Evolutionary conservation across 2,888 invertebrate genomes (phyloP).

Genomic region (Hirtodrosophila cameraria): DNA sequence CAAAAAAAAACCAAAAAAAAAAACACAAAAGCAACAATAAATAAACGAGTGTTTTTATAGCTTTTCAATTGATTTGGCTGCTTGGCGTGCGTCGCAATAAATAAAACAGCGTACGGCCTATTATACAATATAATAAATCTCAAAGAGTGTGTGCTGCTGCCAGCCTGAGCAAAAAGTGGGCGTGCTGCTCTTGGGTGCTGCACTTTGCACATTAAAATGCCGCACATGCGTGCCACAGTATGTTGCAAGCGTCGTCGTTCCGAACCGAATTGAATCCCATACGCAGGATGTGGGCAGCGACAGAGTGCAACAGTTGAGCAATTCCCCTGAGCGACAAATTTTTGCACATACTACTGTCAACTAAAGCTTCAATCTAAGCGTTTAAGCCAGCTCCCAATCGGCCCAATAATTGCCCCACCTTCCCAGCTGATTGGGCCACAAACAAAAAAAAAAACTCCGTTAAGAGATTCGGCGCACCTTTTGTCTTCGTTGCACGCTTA

Average conservation of each 20-base stretch:
- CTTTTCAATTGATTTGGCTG: slow-evolving; percentile 75
- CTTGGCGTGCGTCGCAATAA: slow-evolving; percentile 71
- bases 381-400: slow-evolving; percentile 16
- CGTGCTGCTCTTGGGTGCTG: slow-evolving; percentile 72
- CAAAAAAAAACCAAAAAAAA: slow-evolving; percentile 54
- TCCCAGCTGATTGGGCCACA: slow-evolving; percentile 11
- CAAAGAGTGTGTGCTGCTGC: slow-evolving; percentile 36
- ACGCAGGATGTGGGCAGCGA: slow-evolving; percentile 51
- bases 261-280: slow-evolving; percentile 18
- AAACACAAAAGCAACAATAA: slow-evolving; percentile 60
- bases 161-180: slow-evolving; percentile 68
- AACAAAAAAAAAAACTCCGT: too few relatives aligned
- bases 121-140: slow-evolving; percentile 80
- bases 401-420: slow-evolving; percentile 57
- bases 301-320: slow-evolving; percentile 53
- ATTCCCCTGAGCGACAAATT: slow-evolving; percentile 67
- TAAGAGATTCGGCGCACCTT: slow-evolving; percentile 24
- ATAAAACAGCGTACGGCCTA: slow-evolving; percentile 71
- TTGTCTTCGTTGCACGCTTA: slow-evolving; percentile 39
- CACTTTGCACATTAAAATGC: slow-evolving; percentile 79
- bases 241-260: slow-evolving; percentile 56
- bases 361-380: slow-evolving; percentile 9
- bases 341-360: slow-evolving; percentile 33
- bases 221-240: slow-evolving; percentile 73
- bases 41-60: slow-evolving; percentile 79